A percentile compares a stretch with the other conserved stretches of the same genome.
Evolutionary conservation across 2,888 invertebrate species (phyloP).

Genomic region (Copidosoma aretas): DNA sequence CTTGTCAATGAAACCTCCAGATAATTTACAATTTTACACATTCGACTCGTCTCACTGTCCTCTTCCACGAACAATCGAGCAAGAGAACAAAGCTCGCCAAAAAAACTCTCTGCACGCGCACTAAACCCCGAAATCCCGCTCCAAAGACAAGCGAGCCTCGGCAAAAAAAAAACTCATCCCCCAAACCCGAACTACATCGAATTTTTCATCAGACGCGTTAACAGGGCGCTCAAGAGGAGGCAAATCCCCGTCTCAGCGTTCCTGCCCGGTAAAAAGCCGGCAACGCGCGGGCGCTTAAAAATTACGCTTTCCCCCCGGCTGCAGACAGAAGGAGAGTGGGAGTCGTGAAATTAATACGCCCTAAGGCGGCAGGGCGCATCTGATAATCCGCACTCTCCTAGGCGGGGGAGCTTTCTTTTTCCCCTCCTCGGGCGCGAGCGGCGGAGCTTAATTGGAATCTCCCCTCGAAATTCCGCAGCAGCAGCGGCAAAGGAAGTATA

Average conservation of each 20-base stretch:
- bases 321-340: background rate
- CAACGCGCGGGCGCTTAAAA: constrained; percentile 20
- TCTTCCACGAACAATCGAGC: too few relatives aligned
- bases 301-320: constrained; percentile 23
- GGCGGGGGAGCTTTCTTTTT: constrained; percentile 22
- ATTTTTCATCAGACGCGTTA: constrained; percentile 34
- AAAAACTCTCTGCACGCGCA: too few relatives aligned
- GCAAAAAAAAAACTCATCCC: background rate
- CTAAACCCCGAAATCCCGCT: background rate
- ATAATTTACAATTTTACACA: too few relatives aligned
- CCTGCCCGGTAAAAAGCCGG: too few relatives aligned
- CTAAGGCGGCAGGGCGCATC: constrained; percentile 25
- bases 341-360: constrained; percentile 38
- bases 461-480: constrained; percentile 36
- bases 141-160: background rate
- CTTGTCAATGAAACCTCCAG: too few relatives aligned
- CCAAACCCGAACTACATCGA: background rate
- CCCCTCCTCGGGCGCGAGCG: constrained; percentile 6
- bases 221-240: background rate
- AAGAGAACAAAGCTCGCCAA: too few relatives aligned
- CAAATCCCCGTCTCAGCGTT: too few relatives aligned
- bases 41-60: too few relatives aligned
- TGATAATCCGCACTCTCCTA: constrained; percentile 31
- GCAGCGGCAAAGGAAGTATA: too few relatives aligned
- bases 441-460: constrained; percentile 37